Evolutionary conservation across 2,888 invertebrate species (phyloP).

Genomic region (Mellilla xanthometata): DNA sequence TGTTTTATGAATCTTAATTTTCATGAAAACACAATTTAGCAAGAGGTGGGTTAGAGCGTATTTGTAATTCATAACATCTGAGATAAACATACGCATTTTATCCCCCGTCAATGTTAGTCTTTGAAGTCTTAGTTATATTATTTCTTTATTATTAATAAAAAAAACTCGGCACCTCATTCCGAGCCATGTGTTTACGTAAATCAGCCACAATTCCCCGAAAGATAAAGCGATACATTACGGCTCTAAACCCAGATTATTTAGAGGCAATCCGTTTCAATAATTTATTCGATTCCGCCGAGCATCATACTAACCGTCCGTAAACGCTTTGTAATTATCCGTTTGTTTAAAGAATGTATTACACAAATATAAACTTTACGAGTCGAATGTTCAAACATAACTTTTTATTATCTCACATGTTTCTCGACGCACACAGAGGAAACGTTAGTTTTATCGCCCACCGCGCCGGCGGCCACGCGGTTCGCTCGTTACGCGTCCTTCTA

Average conservation of each 20-base stretch:
- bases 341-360: constrained; percentile 75
- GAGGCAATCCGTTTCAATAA: constrained; percentile 52
- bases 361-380: constrained; percentile 80
- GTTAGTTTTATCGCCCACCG: constrained; percentile 58
- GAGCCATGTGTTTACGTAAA: constrained; percentile 30
- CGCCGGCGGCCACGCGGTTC: constrained; percentile 36
- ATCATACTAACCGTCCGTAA: constrained; percentile 58
- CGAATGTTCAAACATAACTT: constrained; percentile 59
- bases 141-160: constrained; percentile 4
- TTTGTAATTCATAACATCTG: too few relatives aligned
- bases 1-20: background rate
- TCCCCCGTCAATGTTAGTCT: background rate
- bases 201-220: constrained; percentile 29
- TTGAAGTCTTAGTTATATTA: constrained; percentile 4
- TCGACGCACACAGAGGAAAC: constrained; percentile 52
- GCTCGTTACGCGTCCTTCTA: constrained; percentile 52
- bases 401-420: constrained; percentile 78
- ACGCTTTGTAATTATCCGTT: constrained; percentile 71
- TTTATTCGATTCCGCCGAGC: constrained; percentile 55
- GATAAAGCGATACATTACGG: constrained; percentile 31
- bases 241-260: constrained; percentile 51
- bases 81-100: background rate
- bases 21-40: too few relatives aligned
- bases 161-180: constrained; percentile 9
- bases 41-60: too few relatives aligned